Evolutionary conservation across 2,113 vertebrate genomes (phyloP), one percentile per base, ranked within the genome.

Genomic region (Semnornis frantzii): DNA sequence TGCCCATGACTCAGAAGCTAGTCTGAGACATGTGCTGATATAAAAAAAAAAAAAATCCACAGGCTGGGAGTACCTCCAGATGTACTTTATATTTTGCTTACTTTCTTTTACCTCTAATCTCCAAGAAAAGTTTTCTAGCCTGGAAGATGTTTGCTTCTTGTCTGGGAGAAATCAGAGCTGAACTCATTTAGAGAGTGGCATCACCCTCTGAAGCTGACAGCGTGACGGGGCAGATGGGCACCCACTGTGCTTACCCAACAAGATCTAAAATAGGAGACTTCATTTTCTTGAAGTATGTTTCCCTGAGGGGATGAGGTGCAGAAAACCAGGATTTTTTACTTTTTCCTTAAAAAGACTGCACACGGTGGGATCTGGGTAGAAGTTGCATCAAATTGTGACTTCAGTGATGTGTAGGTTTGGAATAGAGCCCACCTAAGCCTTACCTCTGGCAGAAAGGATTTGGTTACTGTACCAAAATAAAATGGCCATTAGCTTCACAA

Each of bases 221-320:
- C 0, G 0, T 88, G 86, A 92, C 86, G 87, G 69, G 82, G 59
- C 87, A 90, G 78, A 93, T 96, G 58, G 50, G 69, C 54, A 92
- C 77, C 87, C 88, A 89, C 74, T 89, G 94, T 80, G 91, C 82
- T 94, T 92, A 30, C 59, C 76, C 94, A 86, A 76, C 63, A 97
- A 93, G 89, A 72, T 59, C 59, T 82, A 83, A 91, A 95, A 95
- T 50, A 95, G 89, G 75, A 91, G 46, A 52, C 39, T 91, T 94
- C 27, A 96, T 96, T 89, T 94, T 95, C 93, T 95, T 87, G 82
- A 46, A 90, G 58, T 48, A 82, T 97, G 91, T 96, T 97, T 97
- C 87, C 93, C 90, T 96, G 83, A 93, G 78, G 57, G 50, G 55
- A 30, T 57, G 15, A 44, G 62, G 91, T 90, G 88, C 79, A 92